Evolutionary conservation across 2,113 vertebrate species (phyloP).

Genomic region (Ptilorrhoa leucosticta): DNA sequence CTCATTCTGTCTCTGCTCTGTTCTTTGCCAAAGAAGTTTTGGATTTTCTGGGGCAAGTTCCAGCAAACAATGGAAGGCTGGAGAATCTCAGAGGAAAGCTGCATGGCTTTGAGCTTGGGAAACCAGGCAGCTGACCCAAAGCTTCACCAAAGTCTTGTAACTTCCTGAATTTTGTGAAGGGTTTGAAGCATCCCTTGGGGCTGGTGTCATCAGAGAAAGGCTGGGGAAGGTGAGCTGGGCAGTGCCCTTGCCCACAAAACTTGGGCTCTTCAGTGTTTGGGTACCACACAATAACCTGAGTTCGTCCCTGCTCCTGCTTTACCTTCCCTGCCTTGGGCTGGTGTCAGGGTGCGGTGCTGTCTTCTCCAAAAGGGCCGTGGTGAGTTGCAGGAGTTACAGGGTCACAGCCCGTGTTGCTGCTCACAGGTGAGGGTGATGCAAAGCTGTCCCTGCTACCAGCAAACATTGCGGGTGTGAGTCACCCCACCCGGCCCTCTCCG

Average conservation of each 20-base stretch:
- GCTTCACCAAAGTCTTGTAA: not conserved
- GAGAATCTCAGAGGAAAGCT: not conserved
- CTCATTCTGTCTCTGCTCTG: not conserved
- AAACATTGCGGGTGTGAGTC: rapidly evolving
- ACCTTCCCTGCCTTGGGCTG: not conserved
- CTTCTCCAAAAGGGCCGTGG: rapidly evolving
- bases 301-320: not conserved
- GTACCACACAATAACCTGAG: rapidly evolving
- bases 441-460: not conserved
- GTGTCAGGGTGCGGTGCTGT: not conserved
- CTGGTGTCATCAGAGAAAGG: not conserved
- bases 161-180: not conserved
- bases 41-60: not conserved
- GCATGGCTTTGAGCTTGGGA: not conserved
- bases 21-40: not conserved
- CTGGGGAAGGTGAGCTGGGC: not conserved
- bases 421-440: not conserved
- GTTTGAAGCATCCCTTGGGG: not conserved
- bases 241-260: not conserved
- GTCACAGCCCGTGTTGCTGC: not conserved
- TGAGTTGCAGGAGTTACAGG: not conserved
- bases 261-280: rapidly evolving
- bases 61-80: not conserved
- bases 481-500: rapidly evolving
- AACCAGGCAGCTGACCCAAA: not conserved